Percentiles rank a stretch among this genome's conserved stretches.
Evolutionary conservation across 2,113 vertebrate species (phyloP).

Genomic region (Nothobranchius kuhntae): DNA sequence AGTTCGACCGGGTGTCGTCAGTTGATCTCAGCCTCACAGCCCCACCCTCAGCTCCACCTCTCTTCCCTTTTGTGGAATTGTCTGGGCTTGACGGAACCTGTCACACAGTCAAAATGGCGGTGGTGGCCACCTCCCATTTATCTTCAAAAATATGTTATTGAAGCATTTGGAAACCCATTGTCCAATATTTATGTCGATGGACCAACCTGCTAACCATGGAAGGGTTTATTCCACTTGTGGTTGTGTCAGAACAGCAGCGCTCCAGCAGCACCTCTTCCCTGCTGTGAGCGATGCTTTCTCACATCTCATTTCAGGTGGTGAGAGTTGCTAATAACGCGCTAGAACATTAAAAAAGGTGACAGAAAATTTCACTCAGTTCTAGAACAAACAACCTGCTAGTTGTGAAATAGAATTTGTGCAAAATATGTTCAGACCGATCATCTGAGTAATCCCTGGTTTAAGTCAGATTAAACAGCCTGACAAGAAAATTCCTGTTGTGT

Average conservation of each 20-base stretch:
- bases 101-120: too few relatives aligned
- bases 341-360: constrained; percentile 35
- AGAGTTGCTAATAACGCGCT: constrained; percentile 40
- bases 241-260: constrained; percentile 3
- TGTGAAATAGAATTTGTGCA: constrained; percentile 33
- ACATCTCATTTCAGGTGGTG: constrained; percentile 40
- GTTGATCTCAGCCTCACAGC: too few relatives aligned
- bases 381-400: background rate
- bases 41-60: too few relatives aligned
- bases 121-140: too few relatives aligned
- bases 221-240: background rate
- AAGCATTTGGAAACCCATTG: too few relatives aligned
- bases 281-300: constrained; percentile 17
- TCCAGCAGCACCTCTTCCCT: constrained; percentile 10
- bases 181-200: too few relatives aligned
- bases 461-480: too few relatives aligned
- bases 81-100: too few relatives aligned
- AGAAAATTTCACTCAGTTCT: constrained; percentile 17
- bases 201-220: background rate
- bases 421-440: background rate
- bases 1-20: too few relatives aligned
- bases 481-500: background rate
- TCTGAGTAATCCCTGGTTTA: background rate
- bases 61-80: too few relatives aligned
- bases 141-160: too few relatives aligned